Evolutionary conservation across 2,113 vertebrate genomes (phyloP).

Genomic region (Platichthys flesus): DNA sequence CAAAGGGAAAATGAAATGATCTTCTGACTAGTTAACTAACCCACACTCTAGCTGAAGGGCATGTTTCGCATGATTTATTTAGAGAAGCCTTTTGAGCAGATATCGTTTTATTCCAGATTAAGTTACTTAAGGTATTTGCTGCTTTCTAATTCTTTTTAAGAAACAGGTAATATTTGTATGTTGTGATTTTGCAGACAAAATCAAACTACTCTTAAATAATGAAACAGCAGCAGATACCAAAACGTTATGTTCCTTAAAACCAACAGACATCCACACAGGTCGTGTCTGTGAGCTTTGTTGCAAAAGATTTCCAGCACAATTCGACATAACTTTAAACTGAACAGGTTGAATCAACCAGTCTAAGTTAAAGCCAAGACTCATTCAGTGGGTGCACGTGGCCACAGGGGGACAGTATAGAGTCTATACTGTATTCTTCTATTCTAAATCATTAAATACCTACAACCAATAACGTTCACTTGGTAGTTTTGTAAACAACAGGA

Average conservation of each 20-base stretch:
- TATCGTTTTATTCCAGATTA: background rate
- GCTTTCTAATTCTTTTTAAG: too few relatives aligned
- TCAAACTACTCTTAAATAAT: background rate
- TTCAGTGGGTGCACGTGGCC: too few relatives aligned
- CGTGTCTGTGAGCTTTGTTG: background rate
- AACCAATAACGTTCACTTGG: too few relatives aligned
- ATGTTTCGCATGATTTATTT: background rate
- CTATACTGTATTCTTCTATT: too few relatives aligned
- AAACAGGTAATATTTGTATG: background rate
- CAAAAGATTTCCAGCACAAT: too few relatives aligned
- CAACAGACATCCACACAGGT: background rate
- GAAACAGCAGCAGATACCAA: background rate
- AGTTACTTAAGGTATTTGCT: background rate
- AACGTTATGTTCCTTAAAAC: background rate
- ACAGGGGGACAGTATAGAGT: too few relatives aligned
- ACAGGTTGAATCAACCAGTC: background rate
- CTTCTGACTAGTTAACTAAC: background rate
- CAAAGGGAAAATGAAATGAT: constrained; percentile 73
- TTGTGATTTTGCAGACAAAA: background rate
- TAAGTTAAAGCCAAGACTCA: too few relatives aligned
- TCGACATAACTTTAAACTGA: background rate
- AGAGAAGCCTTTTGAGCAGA: background rate
- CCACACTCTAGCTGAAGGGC: background rate
- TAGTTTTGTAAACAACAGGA: too few relatives aligned
- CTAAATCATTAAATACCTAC: too few relatives aligned